Base-by-base conservation (phyloP, 1,140 invertebrate genomes). In the Episyrphus balteatus region DNA sequence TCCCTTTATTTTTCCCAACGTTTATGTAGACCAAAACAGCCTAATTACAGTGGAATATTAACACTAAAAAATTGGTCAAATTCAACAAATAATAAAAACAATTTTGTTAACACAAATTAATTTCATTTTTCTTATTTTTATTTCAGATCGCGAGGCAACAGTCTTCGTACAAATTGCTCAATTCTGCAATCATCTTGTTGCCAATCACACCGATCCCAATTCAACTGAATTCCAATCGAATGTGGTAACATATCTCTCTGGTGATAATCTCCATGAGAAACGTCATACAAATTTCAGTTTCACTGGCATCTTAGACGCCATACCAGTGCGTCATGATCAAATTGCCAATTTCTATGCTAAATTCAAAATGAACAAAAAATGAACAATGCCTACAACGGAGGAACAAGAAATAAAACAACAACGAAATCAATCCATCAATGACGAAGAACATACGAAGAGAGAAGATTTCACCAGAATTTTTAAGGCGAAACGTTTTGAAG, bases 311-410 rank as follows among this genome's bases (percentile, higher is more conserved):
- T 51, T 68, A 30, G 61, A 68, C 39, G 58, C 66, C 3, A 66
- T 68, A 44, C 62, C 65, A 13, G 59, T 66, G 13, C 61, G 66
- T 47, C 56, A 64, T 51, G 65, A 61, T 42, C 66, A 68, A 48
- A 68, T 69, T 44, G 55, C 58, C 34, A 66, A 59, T 50, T 68
- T 66, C 56, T 66, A 68, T 55, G 50, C 59, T 34, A 66, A 66
- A 46, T 66, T 64, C 38, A 66, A 66, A 59, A 57, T 56, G 37
- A 64, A 62, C 50, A 66, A 66, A 58, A 66, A 66, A 61, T 66
- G 62, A 66, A 47, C 42, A 43, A 30, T 12, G 13, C 12, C 12
- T 2, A 8, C 3, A 32, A 30, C 26, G n/a, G 42, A 11, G 19
- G 13, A 12, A 36, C 12, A 36, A n/a, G 12, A n/a, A n/a, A n/a